Percentiles rank a stretch among this genome's conserved stretches.
Conservation (phyloP, 2,797 vertebrate genomes). For the Podarcis lilfordi region DNA sequence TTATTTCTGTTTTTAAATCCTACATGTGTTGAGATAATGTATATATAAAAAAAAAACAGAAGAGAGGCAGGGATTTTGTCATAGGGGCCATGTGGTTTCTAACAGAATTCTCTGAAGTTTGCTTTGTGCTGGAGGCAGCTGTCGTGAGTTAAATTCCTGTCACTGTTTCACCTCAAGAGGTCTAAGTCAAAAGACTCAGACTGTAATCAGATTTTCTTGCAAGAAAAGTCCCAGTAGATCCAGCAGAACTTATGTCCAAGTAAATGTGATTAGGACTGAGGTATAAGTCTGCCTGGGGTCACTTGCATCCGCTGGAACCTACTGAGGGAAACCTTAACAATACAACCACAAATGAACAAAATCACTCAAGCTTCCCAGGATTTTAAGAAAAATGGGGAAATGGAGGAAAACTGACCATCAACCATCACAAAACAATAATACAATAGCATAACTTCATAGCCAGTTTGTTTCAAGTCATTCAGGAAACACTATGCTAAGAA, state of each 20-base stretch:
- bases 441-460: too few relatives aligned
- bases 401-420: too few relatives aligned
- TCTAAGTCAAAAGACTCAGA: neutral
- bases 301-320: neutral
- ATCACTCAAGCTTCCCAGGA: neutral
- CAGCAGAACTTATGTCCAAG: neutral
- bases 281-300: neutral
- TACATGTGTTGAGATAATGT: neutral
- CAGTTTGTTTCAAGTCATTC: too few relatives aligned
- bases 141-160: neutral
- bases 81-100: neutral
- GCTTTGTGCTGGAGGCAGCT: too few relatives aligned
- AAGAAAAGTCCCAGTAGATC: neutral
- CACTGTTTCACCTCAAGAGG: neutral
- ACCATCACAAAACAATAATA: too few relatives aligned
- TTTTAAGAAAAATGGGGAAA: too few relatives aligned
- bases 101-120: neutral
- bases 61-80: neutral
- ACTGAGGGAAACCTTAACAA: neutral
- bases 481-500: too few relatives aligned
- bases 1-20: constrained; percentile 8
- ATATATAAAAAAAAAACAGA: neutral
- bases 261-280: neutral
- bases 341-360: neutral
- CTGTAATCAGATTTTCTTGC: neutral